Conservation (phyloP, 2,797 vertebrate genomes). For the Clarias laeviceps region DNA sequence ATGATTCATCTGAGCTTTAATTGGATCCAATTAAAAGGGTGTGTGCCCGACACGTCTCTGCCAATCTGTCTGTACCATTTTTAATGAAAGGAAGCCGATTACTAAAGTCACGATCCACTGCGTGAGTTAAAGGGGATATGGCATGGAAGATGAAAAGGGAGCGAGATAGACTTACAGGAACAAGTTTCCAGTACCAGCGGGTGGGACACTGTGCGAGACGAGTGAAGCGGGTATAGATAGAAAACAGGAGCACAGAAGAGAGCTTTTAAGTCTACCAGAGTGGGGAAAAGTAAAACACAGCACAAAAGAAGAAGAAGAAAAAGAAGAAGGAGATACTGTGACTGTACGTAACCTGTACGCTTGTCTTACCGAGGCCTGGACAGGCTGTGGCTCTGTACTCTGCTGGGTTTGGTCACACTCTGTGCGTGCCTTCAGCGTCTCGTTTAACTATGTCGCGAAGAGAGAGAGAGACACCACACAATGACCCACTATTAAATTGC, state of each 20-base stretch:
- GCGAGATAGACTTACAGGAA: slow-evolving; percentile 82
- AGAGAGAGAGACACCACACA: not conserved
- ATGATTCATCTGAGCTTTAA: not conserved
- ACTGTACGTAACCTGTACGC: not conserved
- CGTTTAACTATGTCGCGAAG: slow-evolving; percentile 76
- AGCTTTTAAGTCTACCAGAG: too few species aligned
- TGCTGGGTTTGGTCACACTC: slow-evolving; percentile 73
- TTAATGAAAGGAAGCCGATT: not conserved
- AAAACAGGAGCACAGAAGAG: slow-evolving; percentile 20
- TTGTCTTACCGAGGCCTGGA: slow-evolving; percentile 79
- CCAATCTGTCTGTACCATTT: not conserved
- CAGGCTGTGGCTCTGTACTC: slow-evolving; percentile 70
- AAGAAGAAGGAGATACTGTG: not conserved
- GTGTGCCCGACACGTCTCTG: slow-evolving; percentile 8
- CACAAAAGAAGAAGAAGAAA: not conserved
- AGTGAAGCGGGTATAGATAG: slow-evolving; percentile 53
- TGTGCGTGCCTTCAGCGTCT: slow-evolving; percentile 76
- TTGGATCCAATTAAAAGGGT: not conserved
- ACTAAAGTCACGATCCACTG: not conserved
- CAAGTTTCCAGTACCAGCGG: slow-evolving; percentile 86
- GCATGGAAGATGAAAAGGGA: slow-evolving; percentile 65
- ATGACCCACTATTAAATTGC: not conserved
- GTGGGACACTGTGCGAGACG: slow-evolving; percentile 78
- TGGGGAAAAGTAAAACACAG: not conserved
- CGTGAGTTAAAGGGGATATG: slow-evolving; percentile 62